A percentile compares a stretch with the other conserved stretches of the same genome.
phyloP scores from a whole-genome alignment of 92 coral and sea anemone genomes.

The Siderastrea siderea region DNA sequence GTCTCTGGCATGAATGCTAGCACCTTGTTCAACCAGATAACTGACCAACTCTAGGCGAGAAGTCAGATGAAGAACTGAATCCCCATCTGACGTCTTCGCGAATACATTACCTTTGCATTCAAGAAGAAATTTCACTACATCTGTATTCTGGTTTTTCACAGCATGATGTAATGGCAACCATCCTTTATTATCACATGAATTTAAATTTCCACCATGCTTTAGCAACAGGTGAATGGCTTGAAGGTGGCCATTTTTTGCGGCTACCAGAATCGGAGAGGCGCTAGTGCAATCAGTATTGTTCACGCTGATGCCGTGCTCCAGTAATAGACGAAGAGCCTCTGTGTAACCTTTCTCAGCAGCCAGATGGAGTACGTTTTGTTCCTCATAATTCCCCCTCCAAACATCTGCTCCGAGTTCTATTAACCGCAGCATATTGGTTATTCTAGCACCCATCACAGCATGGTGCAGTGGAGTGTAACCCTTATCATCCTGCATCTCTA shows the following conservation, averaged over 20 bases:
- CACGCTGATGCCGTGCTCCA: slow-evolving; percentile 52
- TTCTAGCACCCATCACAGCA: slow-evolving; percentile 55
- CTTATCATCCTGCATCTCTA: slow-evolving; percentile 22
- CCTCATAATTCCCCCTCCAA: neutral
- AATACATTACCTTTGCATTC: neutral
- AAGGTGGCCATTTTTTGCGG: slow-evolving; percentile 46
- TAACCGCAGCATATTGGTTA: slow-evolving; percentile 20
- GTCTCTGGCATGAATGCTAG: neutral
- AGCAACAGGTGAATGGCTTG: neutral
- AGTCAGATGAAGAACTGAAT: neutral
- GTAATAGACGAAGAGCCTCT: slow-evolving; percentile 54
- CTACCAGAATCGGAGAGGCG: slow-evolving; percentile 43
- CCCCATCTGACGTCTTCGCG: slow-evolving; percentile 3
- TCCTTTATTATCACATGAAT: neutral
- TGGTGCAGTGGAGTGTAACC: slow-evolving; percentile 52
- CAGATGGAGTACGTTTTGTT: slow-evolving; percentile 29
- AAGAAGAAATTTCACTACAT: neutral
- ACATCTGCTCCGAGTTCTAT: slow-evolving; percentile 51
- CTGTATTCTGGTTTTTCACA: neutral
- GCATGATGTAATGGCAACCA: slow-evolving; percentile 8
- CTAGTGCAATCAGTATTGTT: slow-evolving; percentile 22
- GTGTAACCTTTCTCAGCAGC: slow-evolving; percentile 54
- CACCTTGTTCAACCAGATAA: slow-evolving; percentile 25
- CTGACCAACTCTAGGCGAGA: slow-evolving; percentile 7
- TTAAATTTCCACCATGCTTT: neutral